These are phyloP conservation scores for Eunapius fragilis DNA, from an alignment of 37 sponge, comb jelly and placozoan species.

Conservation along the genomic window DNA sequence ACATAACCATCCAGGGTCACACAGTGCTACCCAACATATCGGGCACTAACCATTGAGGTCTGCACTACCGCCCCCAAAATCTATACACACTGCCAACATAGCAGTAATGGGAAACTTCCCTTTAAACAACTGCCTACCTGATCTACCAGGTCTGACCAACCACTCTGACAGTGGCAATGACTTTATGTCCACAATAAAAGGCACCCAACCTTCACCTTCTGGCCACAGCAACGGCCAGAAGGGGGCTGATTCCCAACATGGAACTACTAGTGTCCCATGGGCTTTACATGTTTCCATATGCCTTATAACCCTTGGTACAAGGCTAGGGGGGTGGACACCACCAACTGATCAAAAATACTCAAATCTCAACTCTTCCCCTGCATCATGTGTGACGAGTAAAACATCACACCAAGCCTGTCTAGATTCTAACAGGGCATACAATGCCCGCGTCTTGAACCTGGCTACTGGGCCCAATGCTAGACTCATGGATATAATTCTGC, in stretches of 20 bases:
- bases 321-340: constrained; percentile 23
- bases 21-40: no score
- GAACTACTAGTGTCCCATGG: constrained; percentile 39
- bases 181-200: constrained; percentile 6
- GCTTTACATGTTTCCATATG: constrained; percentile 20
- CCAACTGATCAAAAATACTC: constrained; percentile 15
- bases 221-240: constrained; percentile 43
- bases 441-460: neutral
- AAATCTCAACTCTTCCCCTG: constrained; percentile 4
- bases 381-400: neutral
- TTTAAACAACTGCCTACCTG: no score
- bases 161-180: no score
- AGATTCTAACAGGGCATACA: constrained; percentile 8
- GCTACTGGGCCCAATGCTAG: constrained; percentile 8
- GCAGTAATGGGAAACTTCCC: no score
- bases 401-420: neutral
- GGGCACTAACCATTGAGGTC: no score
- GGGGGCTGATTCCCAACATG: constrained; percentile 43
- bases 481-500: constrained; percentile 16
- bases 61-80: no score
- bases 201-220: constrained; percentile 1
- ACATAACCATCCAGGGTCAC: no score
- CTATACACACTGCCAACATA: no score
- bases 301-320: constrained; percentile 17
- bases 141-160: no score